Evolutionary conservation across 2,888 invertebrate species (phyloP), one percentile per base, ranked within the genome.

Genomic region (Chrysolina americana): DNA sequence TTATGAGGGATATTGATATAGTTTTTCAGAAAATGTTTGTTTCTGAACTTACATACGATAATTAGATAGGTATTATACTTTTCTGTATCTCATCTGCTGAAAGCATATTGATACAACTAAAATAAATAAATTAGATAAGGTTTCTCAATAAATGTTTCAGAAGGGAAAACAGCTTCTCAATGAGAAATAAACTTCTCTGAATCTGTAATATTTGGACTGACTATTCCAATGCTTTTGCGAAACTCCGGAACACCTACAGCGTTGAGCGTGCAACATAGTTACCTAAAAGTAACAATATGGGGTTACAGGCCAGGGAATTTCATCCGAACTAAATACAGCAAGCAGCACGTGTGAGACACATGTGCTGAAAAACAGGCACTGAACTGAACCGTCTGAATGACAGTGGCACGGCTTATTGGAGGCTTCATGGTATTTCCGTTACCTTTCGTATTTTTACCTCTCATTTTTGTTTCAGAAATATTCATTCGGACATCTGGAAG

Each of bases 281-380:
- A 36, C 15, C 44, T n/a, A 65, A 23, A 41, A 19, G 41, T 64
- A 70, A 44, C 64, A 36, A 28, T n/a, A 65, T 64, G 47, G 66
- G 68, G 62, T 59, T 64, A 53, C 50, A 68, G 62, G 50, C 21
- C 50, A 53, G 62, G 48, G 68, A 64, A 64, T 44, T 68, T 63
- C 56, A 71, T 65, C 69, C 71, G 65, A 59, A 81, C 81, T 81
- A 79, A 81, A 81, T 80, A 77, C 81, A 81, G 81, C 76, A 78
- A 81, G 81, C 76, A 78, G 78, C 84, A 84, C 83, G 82, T 84
- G 84, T 83, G 79, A 71, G 74, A 79, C 83, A 83, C 81, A 83
- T 84, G 83, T 83, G 83, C 80, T 74, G 71, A 36, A 53, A 59
- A 5, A 59, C 59, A 59, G 59, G 59, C 59, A 13, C 59, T 59